Evolutionary conservation across 1,140 invertebrate species (phyloP).

Genomic region (Zaprionus capensis): DNA sequence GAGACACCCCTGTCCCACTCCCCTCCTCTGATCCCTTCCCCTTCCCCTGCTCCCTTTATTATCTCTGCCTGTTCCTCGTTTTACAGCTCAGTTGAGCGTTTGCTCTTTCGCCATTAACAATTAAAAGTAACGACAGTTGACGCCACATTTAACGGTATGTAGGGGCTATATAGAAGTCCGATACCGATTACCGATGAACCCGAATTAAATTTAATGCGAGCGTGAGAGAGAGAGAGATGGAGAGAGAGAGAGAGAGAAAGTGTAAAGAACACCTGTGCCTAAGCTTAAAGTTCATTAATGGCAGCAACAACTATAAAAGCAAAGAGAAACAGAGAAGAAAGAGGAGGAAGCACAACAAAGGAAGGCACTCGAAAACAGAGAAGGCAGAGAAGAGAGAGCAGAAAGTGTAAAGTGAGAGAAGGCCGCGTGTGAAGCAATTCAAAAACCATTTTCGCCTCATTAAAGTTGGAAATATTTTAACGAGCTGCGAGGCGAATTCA

Average conservation of each 20-base stretch:
- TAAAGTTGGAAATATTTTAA: background rate
- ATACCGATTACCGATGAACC: constrained; percentile 34
- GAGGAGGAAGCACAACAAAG: constrained; percentile 5
- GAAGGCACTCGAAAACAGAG: constrained; percentile 7
- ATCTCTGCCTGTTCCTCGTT: background rate
- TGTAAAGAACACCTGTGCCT: constrained; percentile 29
- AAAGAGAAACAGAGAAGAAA: background rate
- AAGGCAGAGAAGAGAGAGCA: too few species aligned
- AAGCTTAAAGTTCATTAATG: constrained; percentile 47
- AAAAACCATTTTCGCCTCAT: constrained; percentile 1
- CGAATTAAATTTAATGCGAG: constrained; percentile 72
- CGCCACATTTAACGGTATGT: constrained; percentile 61
- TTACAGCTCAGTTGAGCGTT: constrained; percentile 44
- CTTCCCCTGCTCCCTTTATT: background rate
- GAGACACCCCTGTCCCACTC: background rate
- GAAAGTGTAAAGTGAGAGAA: background rate
- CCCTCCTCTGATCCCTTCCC: background rate
- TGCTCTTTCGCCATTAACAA: constrained; percentile 68
- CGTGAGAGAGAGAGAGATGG: background rate
- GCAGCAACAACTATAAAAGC: constrained; percentile 40
- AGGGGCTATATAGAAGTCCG: background rate
- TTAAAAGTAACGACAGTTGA: constrained; percentile 70
- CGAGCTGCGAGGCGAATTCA: background rate
- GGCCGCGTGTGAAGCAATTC: background rate
- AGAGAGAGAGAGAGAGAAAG: background rate